Base-by-base conservation (phyloP, 2,888 invertebrate genomes). In the Drosophila leonis region DNA sequence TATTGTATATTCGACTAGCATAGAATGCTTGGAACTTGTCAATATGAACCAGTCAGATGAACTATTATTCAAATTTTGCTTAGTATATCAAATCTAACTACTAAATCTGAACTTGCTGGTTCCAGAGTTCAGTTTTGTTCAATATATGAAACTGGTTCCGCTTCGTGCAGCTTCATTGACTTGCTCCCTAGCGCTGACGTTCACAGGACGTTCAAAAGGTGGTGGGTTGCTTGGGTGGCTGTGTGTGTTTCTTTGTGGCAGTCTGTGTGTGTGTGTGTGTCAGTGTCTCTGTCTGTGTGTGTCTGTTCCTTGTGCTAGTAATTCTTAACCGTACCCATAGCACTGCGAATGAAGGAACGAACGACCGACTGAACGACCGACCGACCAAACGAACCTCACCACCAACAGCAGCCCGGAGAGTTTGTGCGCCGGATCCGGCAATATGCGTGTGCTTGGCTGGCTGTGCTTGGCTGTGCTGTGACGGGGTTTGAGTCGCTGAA, bases 401-500 rank as follows among this genome's bases (percentile, higher is more conserved):
- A 44, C 33, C 57, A 33, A 15, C 29, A 41, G 20, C 44, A 64
- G 44, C 65, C 64, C 39, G 64, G 51, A 57, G 51, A 57, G 42
- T 39, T 39, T 48, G 56, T 60, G 52, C 35, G 46, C 60, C 42
- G 72, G 56, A 75, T 66, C 67, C 67, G 61, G 67, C 64, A 74
- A 80, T 80, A 74, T 77, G 65, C 79, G 69, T 77, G 62, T 56
- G 79, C 68, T 33, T 67, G 65, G 46, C n/a, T 59, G 18, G 41
- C 35, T 35, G 13, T 24, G 24, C 24, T 24, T 24, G 44, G 24
- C 41, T 42, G 41, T 13, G 35, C n/a, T 37, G 37, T 37, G 24
- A 18, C 24, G 61, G 57, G 74, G 72, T 72, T 81, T 83, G 80
- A 80, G 84, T 75, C 79, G 83, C 79, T 88, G 81, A 82, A 84